Base-by-base conservation (phyloP, 2,797 vertebrate genomes). In the Pipistrellus pygmaeus region DNA sequence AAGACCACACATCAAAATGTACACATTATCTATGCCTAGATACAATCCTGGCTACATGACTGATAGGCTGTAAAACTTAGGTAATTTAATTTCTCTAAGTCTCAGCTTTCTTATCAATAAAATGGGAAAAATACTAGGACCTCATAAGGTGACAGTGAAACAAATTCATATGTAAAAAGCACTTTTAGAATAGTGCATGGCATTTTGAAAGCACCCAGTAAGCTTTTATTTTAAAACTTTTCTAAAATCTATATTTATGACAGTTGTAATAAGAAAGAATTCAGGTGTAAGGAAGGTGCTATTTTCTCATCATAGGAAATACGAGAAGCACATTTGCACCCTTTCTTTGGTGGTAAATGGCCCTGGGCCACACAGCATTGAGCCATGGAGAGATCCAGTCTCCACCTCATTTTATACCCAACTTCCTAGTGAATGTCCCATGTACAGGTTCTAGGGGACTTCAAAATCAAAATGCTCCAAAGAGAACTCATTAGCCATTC, bases 211-310 rank as follows among this genome's bases (percentile, higher is more conserved):
- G n/a, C 20, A 27, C 80, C 62, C 8, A 41, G 27, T 25, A 66
- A 73, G 48, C 30, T 38, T 48, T 55, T 78, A 68, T 75, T 91
- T 85, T 35, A 21, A 85, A 93, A 51, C 35, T 69, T 51, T 86
- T 68, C 73, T 76, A 60, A 60, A 91, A 55, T 60, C 68, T 41
- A 21, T 90, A 82, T 72, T 51, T 44, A 85, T 10, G 32, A 30
- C 46, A 76, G 72, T 48, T 82, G 21, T 64, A 76, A 46, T 62
- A 46, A 35, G 38, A 88, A 15, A 75, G 72, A 88, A 73, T 69
- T 30, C 55, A 6, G 27, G 60, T 32, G 75, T 44, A 44, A 44
- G 46, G 48, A 89, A 95, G 44, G 14, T 80, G 44, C 78, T 11
- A 32, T 12, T 17, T n/a, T 23, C 75, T 84, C 60, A 68, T n/a